A percentile compares a stretch with the other conserved stretches of the same genome.
These are phyloP conservation scores for Hartigia nigra DNA, from an alignment of 2,888 invertebrate species.

Conservation along the genomic window DNA sequence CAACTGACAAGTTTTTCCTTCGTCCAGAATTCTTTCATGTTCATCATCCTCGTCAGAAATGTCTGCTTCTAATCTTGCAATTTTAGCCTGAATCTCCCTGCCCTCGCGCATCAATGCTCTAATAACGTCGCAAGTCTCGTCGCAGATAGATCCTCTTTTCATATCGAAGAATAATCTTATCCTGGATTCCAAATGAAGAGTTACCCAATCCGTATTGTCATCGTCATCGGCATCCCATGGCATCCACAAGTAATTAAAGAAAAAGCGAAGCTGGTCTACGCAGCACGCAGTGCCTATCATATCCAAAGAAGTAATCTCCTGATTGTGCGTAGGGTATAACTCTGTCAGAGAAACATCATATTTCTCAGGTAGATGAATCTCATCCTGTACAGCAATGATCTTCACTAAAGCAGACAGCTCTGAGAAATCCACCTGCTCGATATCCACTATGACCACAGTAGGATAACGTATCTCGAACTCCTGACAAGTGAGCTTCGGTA, in stretches of 20 bases:
- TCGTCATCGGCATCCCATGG: conserved; percentile 79
- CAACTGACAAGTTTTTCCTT: conserved; percentile 65
- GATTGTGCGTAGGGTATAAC: conserved; percentile 75
- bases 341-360: conserved; percentile 73
- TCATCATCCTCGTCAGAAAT: conserved; percentile 52
- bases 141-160: conserved; percentile 68
- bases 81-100: conserved; percentile 67
- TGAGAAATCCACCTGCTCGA: conserved; percentile 70
- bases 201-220: conserved; percentile 70
- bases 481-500: conserved; percentile 74
- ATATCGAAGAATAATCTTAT: conserved; percentile 72
- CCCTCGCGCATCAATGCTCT: conserved; percentile 69
- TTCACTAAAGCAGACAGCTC: conserved; percentile 71
- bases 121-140: conserved; percentile 68
- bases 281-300: conserved; percentile 73
- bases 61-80: conserved; percentile 65
- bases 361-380: conserved; percentile 71
- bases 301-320: conserved; percentile 71
- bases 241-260: conserved; percentile 76
- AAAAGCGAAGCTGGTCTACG: conserved; percentile 75
- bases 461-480: conserved; percentile 75
- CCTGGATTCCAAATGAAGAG: conserved; percentile 69
- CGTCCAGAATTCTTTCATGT: conserved; percentile 44
- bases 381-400: conserved; percentile 75
- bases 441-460: conserved; percentile 72